Evolutionary conservation across 2,888 invertebrate species (phyloP), one percentile per base, ranked within the genome.

Genomic region (Sinopyrophorus schimmeli): DNA sequence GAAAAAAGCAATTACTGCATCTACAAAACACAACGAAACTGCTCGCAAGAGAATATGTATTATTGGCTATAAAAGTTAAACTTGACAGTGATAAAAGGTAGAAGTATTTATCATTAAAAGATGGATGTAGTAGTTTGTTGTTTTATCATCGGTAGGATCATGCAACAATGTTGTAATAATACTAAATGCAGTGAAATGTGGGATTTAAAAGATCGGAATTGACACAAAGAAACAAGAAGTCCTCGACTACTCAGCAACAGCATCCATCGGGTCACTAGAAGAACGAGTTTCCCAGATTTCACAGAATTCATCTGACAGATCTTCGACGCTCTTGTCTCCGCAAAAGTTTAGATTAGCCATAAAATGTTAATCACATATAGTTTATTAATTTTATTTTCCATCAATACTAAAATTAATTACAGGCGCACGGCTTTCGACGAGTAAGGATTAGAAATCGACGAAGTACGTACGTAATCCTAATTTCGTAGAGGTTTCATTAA

Each of bases 221-320:
- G 30, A 50, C 50, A 50, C 44, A 50, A 50, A 50, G 50, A 50
- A 50, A 50, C 40, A 34, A 50, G 39, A 44, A 50, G 50, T 40
- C 44, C 43, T 50, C 38, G 38, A 34, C 50, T 39, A 23, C 39
- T 44, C 30, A 21, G 26, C 26, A 43, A 28, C 35, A 44, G 44
- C 39, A 47, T 18, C 32, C 38, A 44, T 46, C 50, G 50, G 50
- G 50, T 50, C 50, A 50, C 50, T 49, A 49, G 49, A 53, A 53
- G 48, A 53, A 53, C 53, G 46, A 53, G 53, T 53, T 53, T 53
- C 46, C 53, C 53, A 37, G 53, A 53, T 53, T 51, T 53, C 53
- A 53, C 49, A 53, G 53, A 53, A 53, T 44, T 53, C 49, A 38
- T 42, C 49, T 38, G 49, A 49, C 49, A 49, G 38, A 31, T 49